Evolutionary conservation across 2,888 invertebrate genomes (phyloP).

Genomic region (Erebia epiphron): DNA sequence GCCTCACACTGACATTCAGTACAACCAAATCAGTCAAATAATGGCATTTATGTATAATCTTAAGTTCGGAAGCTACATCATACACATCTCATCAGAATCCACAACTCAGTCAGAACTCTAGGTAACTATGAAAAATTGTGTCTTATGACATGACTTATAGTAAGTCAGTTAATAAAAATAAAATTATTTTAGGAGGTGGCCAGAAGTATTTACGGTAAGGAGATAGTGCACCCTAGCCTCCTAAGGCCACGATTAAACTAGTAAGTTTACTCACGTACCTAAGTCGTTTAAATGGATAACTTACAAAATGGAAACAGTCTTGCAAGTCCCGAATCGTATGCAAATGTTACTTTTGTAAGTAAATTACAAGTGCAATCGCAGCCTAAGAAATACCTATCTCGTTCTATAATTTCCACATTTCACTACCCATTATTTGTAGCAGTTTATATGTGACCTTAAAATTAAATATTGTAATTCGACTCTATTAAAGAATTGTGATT

Average conservation of each 20-base stretch:
- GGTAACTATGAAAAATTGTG: not conserved
- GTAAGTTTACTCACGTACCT: too few species aligned
- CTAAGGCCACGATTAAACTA: too few species aligned
- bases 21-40: slow-evolving; percentile 55
- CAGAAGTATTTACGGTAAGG: not conserved
- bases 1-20: too few species aligned
- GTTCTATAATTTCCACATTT: not conserved
- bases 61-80: slow-evolving; percentile 19
- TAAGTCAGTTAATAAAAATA: not conserved
- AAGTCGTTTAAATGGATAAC: too few species aligned
- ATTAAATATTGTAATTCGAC: slow-evolving; percentile 18
- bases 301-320: too few species aligned
- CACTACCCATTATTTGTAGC: not conserved
- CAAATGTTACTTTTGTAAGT: too few species aligned
- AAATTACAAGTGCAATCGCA: too few species aligned
- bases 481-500: slow-evolving; percentile 21
- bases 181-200: not conserved
- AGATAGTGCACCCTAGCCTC: too few species aligned
- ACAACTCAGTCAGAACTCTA: too few species aligned
- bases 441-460: not conserved
- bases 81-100: not conserved
- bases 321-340: too few species aligned
- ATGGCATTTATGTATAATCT: slow-evolving; percentile 46
- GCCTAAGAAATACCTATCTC: too few species aligned
- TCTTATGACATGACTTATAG: not conserved